phyloP scores from a whole-genome alignment of 1,140 invertebrate species.

The Pteromalus puparum region DNA sequence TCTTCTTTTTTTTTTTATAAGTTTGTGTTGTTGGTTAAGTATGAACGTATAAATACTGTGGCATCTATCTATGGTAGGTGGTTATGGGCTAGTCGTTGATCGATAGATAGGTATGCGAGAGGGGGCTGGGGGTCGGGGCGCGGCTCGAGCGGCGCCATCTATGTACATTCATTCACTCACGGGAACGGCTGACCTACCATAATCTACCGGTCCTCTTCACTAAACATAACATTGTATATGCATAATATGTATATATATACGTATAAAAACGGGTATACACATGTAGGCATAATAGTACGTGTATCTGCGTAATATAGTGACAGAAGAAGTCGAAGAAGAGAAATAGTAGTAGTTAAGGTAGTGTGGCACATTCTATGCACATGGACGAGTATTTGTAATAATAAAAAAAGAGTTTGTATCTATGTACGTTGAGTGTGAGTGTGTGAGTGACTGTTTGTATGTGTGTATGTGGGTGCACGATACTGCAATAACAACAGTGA shows the following conservation, averaged over 20 bases:
- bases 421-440: conserved; percentile 6
- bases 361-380: conserved; percentile 67
- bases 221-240: conserved; percentile 70
- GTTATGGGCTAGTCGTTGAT: too few relatives aligned
- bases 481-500: conserved; percentile 75
- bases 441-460: conserved; percentile 25
- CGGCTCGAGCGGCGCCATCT: conserved; percentile 75
- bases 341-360: conserved; percentile 49
- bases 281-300: conserved; percentile 58
- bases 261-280: conserved; percentile 56
- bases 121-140: too few relatives aligned
- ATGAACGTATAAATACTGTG: too few relatives aligned
- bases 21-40: too few relatives aligned
- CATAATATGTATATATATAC: conserved; percentile 64
- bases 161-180: conserved; percentile 76
- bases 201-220: conserved; percentile 74
- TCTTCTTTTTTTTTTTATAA: too few relatives aligned
- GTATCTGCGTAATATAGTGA: conserved; percentile 64
- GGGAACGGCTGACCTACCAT: conserved; percentile 74
- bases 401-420: conserved; percentile 57
- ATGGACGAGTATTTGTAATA: conserved; percentile 74
- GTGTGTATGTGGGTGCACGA: conserved; percentile 74
- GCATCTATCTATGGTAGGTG: too few relatives aligned
- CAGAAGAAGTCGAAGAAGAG: conserved; percentile 41
- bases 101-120: too few relatives aligned